These are phyloP conservation scores for Doryteuthis pealeii DNA, from an alignment of 1,140 invertebrate species.

Conservation along the genomic window DNA sequence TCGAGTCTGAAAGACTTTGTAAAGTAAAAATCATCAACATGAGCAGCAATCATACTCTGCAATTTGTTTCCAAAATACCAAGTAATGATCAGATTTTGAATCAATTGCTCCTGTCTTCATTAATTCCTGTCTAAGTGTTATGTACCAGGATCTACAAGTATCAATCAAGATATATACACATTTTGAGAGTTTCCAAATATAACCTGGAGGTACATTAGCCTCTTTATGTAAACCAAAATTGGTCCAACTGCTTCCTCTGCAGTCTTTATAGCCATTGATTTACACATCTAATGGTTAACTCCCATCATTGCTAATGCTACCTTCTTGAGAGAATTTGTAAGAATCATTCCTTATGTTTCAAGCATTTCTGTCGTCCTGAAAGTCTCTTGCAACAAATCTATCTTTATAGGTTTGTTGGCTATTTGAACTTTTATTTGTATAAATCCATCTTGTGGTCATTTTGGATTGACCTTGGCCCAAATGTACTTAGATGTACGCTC, in stretches of 20 bases:
- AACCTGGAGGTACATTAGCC: constrained; percentile 17
- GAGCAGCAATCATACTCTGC: constrained; percentile 18
- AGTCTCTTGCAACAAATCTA: background rate
- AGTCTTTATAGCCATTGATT: constrained; percentile 11
- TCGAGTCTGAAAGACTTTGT: constrained; percentile 6
- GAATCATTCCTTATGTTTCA: background rate
- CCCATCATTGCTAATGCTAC: background rate
- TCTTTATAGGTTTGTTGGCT: background rate
- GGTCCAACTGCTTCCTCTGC: constrained; percentile 23
- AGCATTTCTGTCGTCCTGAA: background rate
- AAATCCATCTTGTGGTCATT: background rate
- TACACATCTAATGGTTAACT: background rate
- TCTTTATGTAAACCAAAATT: constrained; percentile 24
- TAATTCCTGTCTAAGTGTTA: constrained; percentile 27
- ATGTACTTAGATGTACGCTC: background rate
- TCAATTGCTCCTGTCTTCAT: constrained; percentile 20
- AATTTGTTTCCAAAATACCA: constrained; percentile 3
- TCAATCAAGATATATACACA: constrained; percentile 30
- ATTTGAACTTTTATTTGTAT: background rate
- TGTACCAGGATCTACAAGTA: constrained; percentile 28
- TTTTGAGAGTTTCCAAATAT: constrained; percentile 30
- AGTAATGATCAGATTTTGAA: constrained; percentile 20
- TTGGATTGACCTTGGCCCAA: background rate
- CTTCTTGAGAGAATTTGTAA: background rate
- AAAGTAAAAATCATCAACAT: constrained; percentile 27